Percentiles rank a stretch among this genome's conserved stretches.
These are phyloP conservation scores for Drosophila dives DNA, from an alignment of 2,888 invertebrate species.

Conservation along the genomic window DNA sequence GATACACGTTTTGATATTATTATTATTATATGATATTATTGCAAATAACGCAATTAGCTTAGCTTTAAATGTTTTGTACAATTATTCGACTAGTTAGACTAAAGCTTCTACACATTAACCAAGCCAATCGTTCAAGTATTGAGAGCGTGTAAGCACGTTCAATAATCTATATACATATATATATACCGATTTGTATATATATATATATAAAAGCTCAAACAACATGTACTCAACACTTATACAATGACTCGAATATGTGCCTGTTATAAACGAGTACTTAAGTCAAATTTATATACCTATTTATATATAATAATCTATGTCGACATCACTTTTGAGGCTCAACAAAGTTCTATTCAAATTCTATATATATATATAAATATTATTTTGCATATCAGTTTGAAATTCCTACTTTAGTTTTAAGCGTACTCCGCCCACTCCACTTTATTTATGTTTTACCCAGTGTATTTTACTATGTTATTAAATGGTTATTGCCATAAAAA, in stretches of 20 bases:
- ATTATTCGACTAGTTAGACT: slow-evolving; percentile 37
- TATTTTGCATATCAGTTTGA: slow-evolving; percentile 17
- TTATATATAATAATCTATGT: slow-evolving; percentile 27
- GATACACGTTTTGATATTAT: slow-evolving; percentile 51
- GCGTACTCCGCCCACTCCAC: slow-evolving; percentile 7
- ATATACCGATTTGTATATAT: slow-evolving; percentile 20
- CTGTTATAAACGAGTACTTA: slow-evolving; percentile 56
- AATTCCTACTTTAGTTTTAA: slow-evolving; percentile 15
- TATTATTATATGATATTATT: slow-evolving; percentile 24
- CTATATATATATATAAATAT: background rate
- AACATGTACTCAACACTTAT: slow-evolving; percentile 34
- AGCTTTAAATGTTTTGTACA: slow-evolving; percentile 58
- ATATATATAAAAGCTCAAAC: slow-evolving; percentile 24
- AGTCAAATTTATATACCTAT: slow-evolving; percentile 26
- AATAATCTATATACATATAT: slow-evolving; percentile 42
- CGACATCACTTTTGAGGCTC: slow-evolving; percentile 26
- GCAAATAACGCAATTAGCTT: slow-evolving; percentile 47
- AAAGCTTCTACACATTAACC: slow-evolving; percentile 55
- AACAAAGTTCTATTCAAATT: slow-evolving; percentile 8
- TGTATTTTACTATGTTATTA: slow-evolving; percentile 56
- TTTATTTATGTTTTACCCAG: slow-evolving; percentile 30
- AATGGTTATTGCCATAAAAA: slow-evolving; percentile 59
- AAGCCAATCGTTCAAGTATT: slow-evolving; percentile 70
- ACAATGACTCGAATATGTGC: slow-evolving; percentile 58
- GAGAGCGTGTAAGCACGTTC: slow-evolving; percentile 52